Evolutionary conservation across 2,113 vertebrate genomes (phyloP).

Genomic region (Microtus montanus): DNA sequence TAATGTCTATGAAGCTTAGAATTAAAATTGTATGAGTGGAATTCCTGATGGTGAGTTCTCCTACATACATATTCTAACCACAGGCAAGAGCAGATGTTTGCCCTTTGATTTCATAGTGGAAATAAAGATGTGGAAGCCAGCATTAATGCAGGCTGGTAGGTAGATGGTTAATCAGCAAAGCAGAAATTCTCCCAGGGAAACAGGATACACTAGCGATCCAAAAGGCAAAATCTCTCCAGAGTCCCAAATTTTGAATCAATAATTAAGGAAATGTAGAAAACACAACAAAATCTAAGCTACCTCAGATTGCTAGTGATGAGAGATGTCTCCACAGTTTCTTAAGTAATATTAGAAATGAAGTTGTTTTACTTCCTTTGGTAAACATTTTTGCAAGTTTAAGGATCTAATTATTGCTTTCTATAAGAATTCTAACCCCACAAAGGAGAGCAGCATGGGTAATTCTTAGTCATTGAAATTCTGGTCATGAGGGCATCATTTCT

Average conservation of each 20-base stretch:
- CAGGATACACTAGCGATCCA: background rate
- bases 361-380: background rate
- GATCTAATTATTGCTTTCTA: background rate
- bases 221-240: background rate
- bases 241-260: background rate
- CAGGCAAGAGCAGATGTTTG: background rate
- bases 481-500: background rate
- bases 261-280: background rate
- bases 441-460: background rate
- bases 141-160: background rate
- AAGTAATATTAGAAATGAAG: background rate
- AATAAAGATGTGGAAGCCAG: background rate
- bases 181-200: background rate
- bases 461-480: background rate
- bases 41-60: background rate
- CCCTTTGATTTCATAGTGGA: background rate
- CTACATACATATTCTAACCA: background rate
- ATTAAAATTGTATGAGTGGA: background rate
- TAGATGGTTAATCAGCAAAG: background rate
- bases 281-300: background rate
- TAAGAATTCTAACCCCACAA: background rate
- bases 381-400: background rate
- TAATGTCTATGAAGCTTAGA: background rate
- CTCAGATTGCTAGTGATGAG: background rate
- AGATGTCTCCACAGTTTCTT: background rate